Conservation (phyloP, 2,797 vertebrate species). For the Emydoidea blandingii region DNA sequence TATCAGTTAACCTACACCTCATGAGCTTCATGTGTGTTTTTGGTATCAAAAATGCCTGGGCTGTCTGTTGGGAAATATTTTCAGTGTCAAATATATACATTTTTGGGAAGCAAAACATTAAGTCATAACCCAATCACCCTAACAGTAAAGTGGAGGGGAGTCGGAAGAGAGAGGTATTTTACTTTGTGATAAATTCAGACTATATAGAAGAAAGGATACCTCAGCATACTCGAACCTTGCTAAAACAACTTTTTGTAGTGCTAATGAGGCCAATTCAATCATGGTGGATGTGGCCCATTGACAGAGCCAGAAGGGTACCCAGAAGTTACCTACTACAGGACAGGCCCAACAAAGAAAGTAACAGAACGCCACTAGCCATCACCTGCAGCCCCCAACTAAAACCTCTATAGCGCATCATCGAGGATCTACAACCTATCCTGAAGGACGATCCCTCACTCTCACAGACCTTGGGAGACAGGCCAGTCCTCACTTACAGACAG, state of each 20-base stretch:
- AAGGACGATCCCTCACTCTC: no score
- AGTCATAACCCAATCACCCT: background rate
- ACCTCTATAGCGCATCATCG: no score
- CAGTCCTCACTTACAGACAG: no score
- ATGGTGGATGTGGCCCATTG: no score
- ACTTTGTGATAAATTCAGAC: background rate
- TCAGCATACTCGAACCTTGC: background rate
- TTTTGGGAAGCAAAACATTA: background rate
- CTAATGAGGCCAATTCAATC: no score
- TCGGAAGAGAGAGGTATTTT: background rate
- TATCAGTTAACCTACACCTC: fast-evolving
- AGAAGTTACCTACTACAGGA: no score
- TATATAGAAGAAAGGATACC: fast-evolving
- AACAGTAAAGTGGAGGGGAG: background rate
- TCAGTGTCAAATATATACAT: background rate
- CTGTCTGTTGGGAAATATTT: background rate
- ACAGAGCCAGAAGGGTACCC: no score
- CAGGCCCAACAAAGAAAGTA: no score
- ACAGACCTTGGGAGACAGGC: no score
- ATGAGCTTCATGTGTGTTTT: background rate
- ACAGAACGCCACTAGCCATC: no score
- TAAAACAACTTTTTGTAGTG: background rate
- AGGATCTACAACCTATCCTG: no score
- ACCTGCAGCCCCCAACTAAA: no score
- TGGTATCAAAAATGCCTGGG: background rate